Conservation (phyloP, 2,797 vertebrate species). For the Myripristis murdjan region DNA sequence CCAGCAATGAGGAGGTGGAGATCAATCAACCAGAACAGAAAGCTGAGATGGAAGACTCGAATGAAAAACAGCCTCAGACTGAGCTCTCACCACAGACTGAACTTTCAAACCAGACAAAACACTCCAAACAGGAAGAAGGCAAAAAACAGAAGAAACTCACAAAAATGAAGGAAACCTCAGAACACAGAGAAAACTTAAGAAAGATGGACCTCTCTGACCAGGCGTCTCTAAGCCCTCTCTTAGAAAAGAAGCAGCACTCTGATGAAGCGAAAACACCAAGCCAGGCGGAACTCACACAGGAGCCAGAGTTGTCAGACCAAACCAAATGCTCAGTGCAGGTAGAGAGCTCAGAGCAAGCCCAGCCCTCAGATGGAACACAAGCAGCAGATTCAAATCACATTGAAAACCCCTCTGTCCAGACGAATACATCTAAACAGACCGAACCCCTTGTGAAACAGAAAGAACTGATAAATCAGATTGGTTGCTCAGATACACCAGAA, state of each 20-base stretch:
- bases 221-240: conserved; percentile 17
- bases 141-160: conserved; percentile 34
- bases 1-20: conserved; percentile 26
- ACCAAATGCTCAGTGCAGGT: conserved; percentile 23
- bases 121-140: conserved; percentile 35
- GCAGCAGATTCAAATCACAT: conserved; percentile 51
- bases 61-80: conserved; percentile 59
- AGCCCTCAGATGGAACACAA: conserved; percentile 40
- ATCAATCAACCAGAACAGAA: conserved; percentile 33
- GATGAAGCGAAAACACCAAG: conserved; percentile 38
- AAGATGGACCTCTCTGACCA: conserved; percentile 40
- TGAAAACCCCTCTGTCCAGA: conserved; percentile 37
- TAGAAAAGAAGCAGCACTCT: conserved; percentile 45
- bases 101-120: conserved; percentile 43
- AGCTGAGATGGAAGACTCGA: conserved; percentile 34
- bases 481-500: conserved; percentile 32
- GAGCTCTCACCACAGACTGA: conserved; percentile 53
- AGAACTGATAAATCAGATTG: conserved; percentile 52
- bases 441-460: conserved; percentile 44
- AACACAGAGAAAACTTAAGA: conserved; percentile 31
- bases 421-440: conserved; percentile 44
- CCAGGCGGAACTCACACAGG: conserved; percentile 44
- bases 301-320: conserved; percentile 41
- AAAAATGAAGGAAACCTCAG: conserved; percentile 48
- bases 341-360: conserved; percentile 43